These are phyloP conservation scores for Coecobrya sp. DNA, from an alignment of 2,888 invertebrate genomes.

Conservation along the genomic window DNA sequence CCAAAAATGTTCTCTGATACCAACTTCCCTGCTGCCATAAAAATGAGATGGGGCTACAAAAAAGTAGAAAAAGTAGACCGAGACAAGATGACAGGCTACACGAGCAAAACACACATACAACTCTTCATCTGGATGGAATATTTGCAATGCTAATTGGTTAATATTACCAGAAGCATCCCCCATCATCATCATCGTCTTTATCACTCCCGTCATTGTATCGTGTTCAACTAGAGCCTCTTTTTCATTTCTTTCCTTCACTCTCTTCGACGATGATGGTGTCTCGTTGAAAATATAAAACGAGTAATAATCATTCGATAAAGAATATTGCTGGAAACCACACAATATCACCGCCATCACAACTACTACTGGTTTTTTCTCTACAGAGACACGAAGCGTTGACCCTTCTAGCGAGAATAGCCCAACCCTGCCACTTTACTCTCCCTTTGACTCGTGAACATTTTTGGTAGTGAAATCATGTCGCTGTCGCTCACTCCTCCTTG, in stretches of 20 bases:
- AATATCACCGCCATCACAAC: too few species aligned
- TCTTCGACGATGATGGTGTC: neutral
- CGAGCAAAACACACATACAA: neutral
- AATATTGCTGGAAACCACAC: neutral
- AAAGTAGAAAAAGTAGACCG: conserved; percentile 34
- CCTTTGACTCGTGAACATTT: conserved; percentile 39
- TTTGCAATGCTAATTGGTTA: conserved; percentile 68
- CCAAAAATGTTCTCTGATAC: neutral
- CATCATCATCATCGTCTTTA: neutral
- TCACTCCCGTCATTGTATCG: neutral
- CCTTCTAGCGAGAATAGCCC: neutral
- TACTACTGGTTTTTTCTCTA: conserved; percentile 4
- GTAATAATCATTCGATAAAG: neutral
- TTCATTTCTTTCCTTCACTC: neutral
- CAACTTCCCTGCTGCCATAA: neutral
- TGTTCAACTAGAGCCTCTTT: neutral
- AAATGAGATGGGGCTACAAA: conserved; percentile 2
- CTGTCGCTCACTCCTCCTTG: conserved; percentile 49
- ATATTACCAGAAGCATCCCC: conserved; percentile 23
- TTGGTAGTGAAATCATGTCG: conserved; percentile 56
- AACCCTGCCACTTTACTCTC: conserved; percentile 22
- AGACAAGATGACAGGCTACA: conserved; percentile 25
- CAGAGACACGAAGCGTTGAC: conserved; percentile 1
- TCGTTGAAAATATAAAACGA: neutral
- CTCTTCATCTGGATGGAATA: neutral